Conservation (phyloP, 2,888 invertebrate species). For the Acronicta alni region DNA sequence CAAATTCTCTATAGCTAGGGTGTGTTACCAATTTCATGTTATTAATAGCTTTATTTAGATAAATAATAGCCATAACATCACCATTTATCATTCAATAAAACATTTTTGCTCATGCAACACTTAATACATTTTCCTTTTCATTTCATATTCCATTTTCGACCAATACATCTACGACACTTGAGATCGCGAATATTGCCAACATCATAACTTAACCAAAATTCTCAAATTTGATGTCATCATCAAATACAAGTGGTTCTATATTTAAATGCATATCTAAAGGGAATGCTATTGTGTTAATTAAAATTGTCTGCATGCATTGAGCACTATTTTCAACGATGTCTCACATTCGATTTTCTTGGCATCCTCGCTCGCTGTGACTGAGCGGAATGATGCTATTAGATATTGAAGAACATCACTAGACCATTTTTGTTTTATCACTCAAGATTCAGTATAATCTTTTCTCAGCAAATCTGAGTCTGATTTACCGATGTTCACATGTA, state of each 20-base stretch:
- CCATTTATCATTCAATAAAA: not conserved
- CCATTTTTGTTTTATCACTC: conserved; percentile 38
- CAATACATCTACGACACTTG: conserved; percentile 7
- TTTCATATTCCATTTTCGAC: too few species aligned
- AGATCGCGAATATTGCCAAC: conserved; percentile 47
- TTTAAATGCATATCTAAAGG: conserved; percentile 68
- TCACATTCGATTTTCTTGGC: conserved; percentile 41
- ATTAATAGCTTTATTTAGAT: conserved; percentile 18
- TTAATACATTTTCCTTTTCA: not conserved
- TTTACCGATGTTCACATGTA: conserved; percentile 84
- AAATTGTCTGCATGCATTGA: conserved; percentile 37
- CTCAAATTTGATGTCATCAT: conserved; percentile 20
- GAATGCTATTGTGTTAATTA: conserved; percentile 60
- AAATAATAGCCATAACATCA: conserved; percentile 26
- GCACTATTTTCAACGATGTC: conserved; percentile 38
- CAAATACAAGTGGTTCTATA: conserved; percentile 43
- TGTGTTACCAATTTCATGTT: conserved; percentile 4
- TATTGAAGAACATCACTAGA: conserved; percentile 39
- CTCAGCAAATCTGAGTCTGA: conserved; percentile 68
- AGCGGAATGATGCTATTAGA: conserved; percentile 40
- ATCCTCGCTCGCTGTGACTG: conserved; percentile 14
- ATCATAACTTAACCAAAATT: conserved; percentile 42
- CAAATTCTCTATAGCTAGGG: too few species aligned
- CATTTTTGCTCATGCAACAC: not conserved
- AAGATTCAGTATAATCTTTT: conserved; percentile 73